Conservation (phyloP, 2,113 vertebrate species). For the Myanophis thanlyinensis region DNA sequence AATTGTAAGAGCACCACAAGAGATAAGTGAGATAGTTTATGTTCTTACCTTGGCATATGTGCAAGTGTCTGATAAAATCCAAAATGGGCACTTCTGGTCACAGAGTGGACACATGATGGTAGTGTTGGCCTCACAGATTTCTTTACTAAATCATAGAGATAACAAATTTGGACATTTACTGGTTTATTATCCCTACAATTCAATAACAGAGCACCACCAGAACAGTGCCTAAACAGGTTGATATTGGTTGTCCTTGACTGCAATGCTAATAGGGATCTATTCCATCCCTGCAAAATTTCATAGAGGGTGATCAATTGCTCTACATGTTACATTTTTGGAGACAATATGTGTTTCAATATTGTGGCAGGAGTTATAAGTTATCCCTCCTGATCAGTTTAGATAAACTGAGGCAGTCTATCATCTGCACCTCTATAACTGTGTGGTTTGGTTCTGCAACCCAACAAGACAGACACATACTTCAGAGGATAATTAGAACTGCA, state of each 20-base stretch:
- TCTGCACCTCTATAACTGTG: too few species aligned
- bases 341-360: background rate
- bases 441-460: too few species aligned
- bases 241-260: background rate
- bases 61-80: slow-evolving; percentile 86
- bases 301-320: background rate
- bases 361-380: background rate
- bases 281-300: background rate
- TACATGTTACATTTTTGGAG: background rate
- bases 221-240: background rate
- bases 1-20: accelerated
- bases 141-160: slow-evolving; percentile 72
- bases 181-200: background rate
- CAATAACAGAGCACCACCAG: background rate
- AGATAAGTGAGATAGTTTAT: background rate
- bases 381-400: background rate
- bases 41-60: slow-evolving; percentile 81
- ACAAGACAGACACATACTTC: too few species aligned
- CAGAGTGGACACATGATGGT: slow-evolving; percentile 87
- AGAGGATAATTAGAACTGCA: too few species aligned
- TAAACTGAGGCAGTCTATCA: too few species aligned
- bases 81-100: slow-evolving; percentile 74
- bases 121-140: slow-evolving; percentile 81
- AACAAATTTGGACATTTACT: background rate
- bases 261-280: background rate